Base-by-base conservation (phyloP, 1,140 invertebrate species). In the Caerostris darwini region DNA sequence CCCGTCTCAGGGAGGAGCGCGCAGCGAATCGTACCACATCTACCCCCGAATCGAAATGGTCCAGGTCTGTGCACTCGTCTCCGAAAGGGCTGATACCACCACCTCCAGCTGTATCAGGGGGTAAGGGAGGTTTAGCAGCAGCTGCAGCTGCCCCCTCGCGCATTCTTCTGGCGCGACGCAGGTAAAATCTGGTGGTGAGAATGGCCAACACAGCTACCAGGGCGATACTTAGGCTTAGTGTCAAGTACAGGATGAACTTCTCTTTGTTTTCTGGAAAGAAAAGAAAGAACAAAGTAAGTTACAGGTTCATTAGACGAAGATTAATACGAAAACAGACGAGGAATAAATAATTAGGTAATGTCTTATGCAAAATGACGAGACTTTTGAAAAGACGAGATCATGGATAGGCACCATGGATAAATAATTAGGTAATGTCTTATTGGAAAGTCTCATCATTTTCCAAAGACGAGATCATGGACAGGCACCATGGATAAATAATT, bases 191-290 rank as follows among this genome's bases (percentile, higher is more conserved):
- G 0, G 97, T 97, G 82, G 97, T 97, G 8, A 98, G 96, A 90
- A 98, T 96, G 10, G 97, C 96, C 90, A 98, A 95, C 77, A 98
- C 96, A 10, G 97, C 95, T 50, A 98, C 95, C 34, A 98, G 96
- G 67, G 97, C 97, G 34, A 96, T 96, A 71, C 97, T 97, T 57
- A 98, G 96, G 93, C 97, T 97, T 94, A 98, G 96, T 56, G 97
- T 97, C 95, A 98, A 96, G 96, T 98, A 98, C 86, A 98, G 96
- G 95, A 97, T 97, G 95, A 98, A 97, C 94, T 97, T 97, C 95
- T 98, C 98, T 95, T 97, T 97, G 95, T 98, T 98, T 95, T 97
- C 98, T 98, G 97, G 59, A 96, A 96, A 95, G 94, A 95, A 93
- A 59, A 6, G 0, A n/a, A 8, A 34, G 19, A 56, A 10, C 3